phyloP scores from a whole-genome alignment of 2,888 invertebrate species.

The Acronicta alni region DNA sequence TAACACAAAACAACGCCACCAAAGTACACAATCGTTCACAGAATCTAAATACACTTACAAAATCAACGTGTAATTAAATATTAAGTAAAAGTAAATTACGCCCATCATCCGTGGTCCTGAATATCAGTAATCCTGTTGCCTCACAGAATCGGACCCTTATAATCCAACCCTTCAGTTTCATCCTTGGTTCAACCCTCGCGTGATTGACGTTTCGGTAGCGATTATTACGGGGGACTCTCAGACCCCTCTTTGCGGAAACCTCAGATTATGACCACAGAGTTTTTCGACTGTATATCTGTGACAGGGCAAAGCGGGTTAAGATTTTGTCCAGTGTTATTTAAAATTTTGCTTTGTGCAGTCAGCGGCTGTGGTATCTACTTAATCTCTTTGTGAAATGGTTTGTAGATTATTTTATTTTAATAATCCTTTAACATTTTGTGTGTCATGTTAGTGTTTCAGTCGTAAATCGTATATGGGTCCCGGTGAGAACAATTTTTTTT shows the following conservation, averaged over 20 bases:
- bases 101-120: conserved; percentile 75
- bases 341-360: conserved; percentile 13
- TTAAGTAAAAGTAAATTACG: conserved; percentile 80
- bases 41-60: conserved; percentile 31
- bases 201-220: conserved; percentile 83
- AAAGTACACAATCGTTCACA: conserved; percentile 14
- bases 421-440: not conserved
- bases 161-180: conserved; percentile 86
- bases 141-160: conserved; percentile 83
- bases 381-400: conserved; percentile 23
- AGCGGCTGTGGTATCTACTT: conserved; percentile 13
- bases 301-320: conserved; percentile 40
- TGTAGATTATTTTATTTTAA: conserved; percentile 10
- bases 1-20: not conserved
- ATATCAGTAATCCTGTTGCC: conserved; percentile 83
- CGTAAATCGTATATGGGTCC: too few species aligned
- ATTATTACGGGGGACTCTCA: conserved; percentile 72
- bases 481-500: too few species aligned
- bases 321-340: conserved; percentile 44
- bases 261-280: conserved; percentile 71
- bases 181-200: conserved; percentile 75
- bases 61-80: conserved; percentile 74
- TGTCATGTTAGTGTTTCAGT: not conserved
- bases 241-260: conserved; percentile 62
- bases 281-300: conserved; percentile 53